These are phyloP conservation scores for Chaetophractus vellerosus DNA, from an alignment of 2,797 vertebrate genomes.

Conservation along the genomic window DNA sequence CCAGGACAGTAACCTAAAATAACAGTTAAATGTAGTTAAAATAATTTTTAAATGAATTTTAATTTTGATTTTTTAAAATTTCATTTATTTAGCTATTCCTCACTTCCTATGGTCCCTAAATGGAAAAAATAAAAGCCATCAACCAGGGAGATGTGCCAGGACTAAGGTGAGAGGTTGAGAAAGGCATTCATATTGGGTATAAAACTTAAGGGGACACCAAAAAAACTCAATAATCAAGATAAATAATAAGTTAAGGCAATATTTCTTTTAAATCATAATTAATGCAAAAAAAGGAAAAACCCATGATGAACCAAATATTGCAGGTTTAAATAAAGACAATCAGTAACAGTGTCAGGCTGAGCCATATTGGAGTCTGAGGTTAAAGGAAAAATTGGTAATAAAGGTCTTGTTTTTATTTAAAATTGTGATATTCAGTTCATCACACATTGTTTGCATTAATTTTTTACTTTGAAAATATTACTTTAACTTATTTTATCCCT, in stretches of 20 bases:
- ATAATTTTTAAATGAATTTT: constrained; percentile 57
- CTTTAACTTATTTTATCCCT: background rate
- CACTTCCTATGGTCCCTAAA: background rate
- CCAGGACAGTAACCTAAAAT: constrained; percentile 38
- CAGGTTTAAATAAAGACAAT: constrained; percentile 4
- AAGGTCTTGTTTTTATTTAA: background rate
- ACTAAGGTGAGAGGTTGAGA: background rate
- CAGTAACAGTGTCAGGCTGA: too few relatives aligned
- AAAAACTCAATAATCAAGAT: constrained; percentile 12
- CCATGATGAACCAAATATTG: background rate
- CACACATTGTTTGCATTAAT: background rate
- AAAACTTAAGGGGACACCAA: background rate
- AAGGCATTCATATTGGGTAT: background rate
- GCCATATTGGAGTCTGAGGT: too few relatives aligned
- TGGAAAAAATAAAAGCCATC: background rate
- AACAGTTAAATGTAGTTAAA: constrained; percentile 47
- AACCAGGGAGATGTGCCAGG: background rate
- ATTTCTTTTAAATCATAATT: constrained; percentile 51
- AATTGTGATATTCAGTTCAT: background rate
- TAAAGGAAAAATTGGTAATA: too few relatives aligned
- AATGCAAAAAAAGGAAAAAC: background rate
- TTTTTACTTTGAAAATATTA: constrained; percentile 1
- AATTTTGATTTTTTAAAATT: constrained; percentile 41
- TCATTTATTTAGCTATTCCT: background rate
- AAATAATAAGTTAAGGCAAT: background rate